phyloP scores from a whole-genome alignment of 2,797 vertebrate genomes.

The Australoheros facetus region DNA sequence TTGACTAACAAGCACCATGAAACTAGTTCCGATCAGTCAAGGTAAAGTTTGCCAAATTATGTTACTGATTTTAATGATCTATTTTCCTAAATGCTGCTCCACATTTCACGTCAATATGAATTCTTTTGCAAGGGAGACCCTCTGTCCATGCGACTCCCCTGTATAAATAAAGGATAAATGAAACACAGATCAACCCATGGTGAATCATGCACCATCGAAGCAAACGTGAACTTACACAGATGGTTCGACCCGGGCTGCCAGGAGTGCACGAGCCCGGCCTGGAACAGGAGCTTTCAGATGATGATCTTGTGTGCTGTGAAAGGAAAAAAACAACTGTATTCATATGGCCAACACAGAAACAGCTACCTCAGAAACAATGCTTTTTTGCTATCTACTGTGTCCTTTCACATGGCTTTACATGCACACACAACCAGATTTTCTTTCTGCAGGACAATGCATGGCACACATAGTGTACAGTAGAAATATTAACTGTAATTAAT shows the following conservation, averaged over 20 bases:
- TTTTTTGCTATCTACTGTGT: neutral
- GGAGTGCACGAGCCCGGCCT: slow-evolving; percentile 94
- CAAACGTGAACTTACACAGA: slow-evolving; percentile 89
- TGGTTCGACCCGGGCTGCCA: slow-evolving; percentile 91
- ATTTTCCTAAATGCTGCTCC: neutral
- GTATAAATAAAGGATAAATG: slow-evolving; percentile 53
- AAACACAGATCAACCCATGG: slow-evolving; percentile 33
- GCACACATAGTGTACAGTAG: neutral
- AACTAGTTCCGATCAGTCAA: slow-evolving; percentile 70
- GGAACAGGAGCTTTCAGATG: slow-evolving; percentile 94
- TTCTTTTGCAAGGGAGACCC: slow-evolving; percentile 43
- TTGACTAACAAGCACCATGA: slow-evolving; percentile 30
- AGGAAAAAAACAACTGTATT: neutral
- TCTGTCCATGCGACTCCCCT: slow-evolving; percentile 60
- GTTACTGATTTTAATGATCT: neutral
- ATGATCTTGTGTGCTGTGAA: slow-evolving; percentile 88
- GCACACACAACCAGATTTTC: neutral
- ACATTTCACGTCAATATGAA: slow-evolving; percentile 30
- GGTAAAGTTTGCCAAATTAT: slow-evolving; percentile 16
- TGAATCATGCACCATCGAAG: slow-evolving; percentile 23
- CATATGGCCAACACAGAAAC: neutral
- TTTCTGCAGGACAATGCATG: neutral
- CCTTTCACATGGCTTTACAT: neutral
- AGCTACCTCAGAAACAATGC: neutral
- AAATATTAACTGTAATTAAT: neutral